These are phyloP conservation scores for Eulemur macaco DNA, from an alignment of 2,113 vertebrate genomes.

Conservation along the genomic window DNA sequence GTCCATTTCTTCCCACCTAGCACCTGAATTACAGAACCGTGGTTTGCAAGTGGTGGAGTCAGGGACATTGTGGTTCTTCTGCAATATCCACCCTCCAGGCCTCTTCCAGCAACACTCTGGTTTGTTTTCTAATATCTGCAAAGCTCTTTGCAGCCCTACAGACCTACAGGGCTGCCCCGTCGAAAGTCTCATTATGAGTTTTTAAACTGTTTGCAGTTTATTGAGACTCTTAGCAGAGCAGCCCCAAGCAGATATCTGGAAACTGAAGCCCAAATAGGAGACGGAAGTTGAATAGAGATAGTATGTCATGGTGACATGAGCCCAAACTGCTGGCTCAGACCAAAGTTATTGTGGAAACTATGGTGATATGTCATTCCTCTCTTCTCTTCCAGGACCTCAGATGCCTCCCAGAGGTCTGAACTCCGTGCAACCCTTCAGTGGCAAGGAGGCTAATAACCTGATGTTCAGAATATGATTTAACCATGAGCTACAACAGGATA, in stretches of 20 bases:
- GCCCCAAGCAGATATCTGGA: neutral
- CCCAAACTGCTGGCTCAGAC: conserved; percentile 1
- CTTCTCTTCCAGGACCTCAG: neutral
- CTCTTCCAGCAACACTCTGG: neutral
- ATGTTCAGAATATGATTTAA: conserved; percentile 68
- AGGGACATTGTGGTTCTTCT: accelerated
- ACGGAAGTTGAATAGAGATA: neutral
- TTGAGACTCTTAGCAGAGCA: conserved; percentile 63
- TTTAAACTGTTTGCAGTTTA: conserved; percentile 55
- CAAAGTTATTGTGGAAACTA: neutral
- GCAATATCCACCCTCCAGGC: neutral
- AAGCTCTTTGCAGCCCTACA: neutral
- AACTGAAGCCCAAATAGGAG: conserved; percentile 47
- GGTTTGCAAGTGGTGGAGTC: neutral
- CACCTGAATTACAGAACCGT: neutral
- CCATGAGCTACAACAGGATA: conserved; percentile 58
- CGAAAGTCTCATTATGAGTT: neutral
- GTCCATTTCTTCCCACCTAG: neutral
- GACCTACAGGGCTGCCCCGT: neutral
- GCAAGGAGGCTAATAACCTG: conserved; percentile 32
- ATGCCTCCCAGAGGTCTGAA: conserved; percentile 24
- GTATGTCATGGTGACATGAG: neutral
- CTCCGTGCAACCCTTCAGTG: neutral
- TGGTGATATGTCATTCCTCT: neutral
- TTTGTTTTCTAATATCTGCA: neutral